Percentiles rank a stretch among this genome's conserved stretches.
phyloP scores from a whole-genome alignment of 2,113 vertebrate species.

The Semnopithecus entellus region DNA sequence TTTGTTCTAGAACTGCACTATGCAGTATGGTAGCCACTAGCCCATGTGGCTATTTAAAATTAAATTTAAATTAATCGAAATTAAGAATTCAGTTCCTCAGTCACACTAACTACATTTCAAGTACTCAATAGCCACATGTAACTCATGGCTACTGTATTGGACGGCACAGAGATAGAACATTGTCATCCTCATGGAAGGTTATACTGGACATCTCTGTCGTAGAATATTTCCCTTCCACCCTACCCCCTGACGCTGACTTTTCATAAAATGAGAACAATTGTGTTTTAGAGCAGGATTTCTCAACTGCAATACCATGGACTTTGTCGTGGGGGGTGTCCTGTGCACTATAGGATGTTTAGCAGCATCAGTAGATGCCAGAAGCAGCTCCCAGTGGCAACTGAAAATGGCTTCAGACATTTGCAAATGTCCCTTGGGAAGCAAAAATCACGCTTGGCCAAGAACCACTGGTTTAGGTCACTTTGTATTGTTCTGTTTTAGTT shows the following conservation, averaged over 20 bases:
- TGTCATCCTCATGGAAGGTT: not conserved
- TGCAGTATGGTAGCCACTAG: not conserved
- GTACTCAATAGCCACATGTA: not conserved
- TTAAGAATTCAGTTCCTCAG: not conserved
- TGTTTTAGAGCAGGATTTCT: not conserved
- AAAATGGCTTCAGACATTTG: not conserved
- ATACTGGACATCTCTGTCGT: not conserved
- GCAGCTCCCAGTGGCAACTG: not conserved
- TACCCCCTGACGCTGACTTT: not conserved
- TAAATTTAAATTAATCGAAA: not conserved
- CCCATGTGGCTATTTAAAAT: not conserved
- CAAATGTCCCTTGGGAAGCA: not conserved
- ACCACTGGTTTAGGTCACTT: not conserved
- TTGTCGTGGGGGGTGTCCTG: not conserved
- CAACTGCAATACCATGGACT: not conserved
- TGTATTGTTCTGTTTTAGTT: not conserved
- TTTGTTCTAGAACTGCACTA: not conserved
- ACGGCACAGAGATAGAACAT: not conserved
- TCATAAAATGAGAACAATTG: not conserved
- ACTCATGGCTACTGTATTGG: not conserved
- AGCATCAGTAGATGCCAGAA: not conserved
- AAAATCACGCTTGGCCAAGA: not conserved
- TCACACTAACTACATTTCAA: not conserved
- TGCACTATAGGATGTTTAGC: not conserved
- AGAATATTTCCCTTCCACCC: not conserved